Evolutionary conservation across 2,888 invertebrate genomes (phyloP).

Genomic region (Epinotia ramella): DNA sequence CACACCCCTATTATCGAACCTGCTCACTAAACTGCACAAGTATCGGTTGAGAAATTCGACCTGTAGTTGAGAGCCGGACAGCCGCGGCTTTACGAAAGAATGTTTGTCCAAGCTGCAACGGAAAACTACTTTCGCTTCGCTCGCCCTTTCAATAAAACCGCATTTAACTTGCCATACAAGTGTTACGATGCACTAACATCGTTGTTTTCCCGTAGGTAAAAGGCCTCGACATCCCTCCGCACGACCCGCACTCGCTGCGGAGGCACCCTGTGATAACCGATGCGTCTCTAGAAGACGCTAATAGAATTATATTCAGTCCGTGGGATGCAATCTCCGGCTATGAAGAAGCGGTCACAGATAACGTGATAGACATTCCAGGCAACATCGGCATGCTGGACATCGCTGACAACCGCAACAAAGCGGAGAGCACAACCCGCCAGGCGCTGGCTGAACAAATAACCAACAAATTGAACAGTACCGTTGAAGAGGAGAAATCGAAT

Average conservation of each 20-base stretch:
- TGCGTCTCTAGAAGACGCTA: slow-evolving; percentile 80
- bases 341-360: slow-evolving; percentile 78
- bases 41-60: no score
- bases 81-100: no score
- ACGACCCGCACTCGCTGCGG: slow-evolving; percentile 64
- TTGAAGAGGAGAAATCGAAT: slow-evolving; percentile 80
- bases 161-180: neutral
- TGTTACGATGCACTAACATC: slow-evolving; percentile 16
- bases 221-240: slow-evolving; percentile 77
- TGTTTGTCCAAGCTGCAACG: no score
- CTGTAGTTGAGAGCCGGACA: no score
- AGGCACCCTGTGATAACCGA: slow-evolving; percentile 76
- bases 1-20: no score
- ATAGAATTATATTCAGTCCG: slow-evolving; percentile 84
- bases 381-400: slow-evolving; percentile 66
- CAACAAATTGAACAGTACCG: slow-evolving; percentile 79
- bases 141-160: no score
- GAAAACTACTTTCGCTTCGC: no score
- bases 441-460: slow-evolving; percentile 70
- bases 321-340: slow-evolving; percentile 81
- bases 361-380: slow-evolving; percentile 78
- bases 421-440: slow-evolving; percentile 59
- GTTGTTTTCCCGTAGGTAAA: slow-evolving; percentile 67
- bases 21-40: no score
- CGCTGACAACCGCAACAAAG: slow-evolving; percentile 68